phyloP scores from a whole-genome alignment of 2,797 vertebrate species.

The Sebastes miniatus region DNA sequence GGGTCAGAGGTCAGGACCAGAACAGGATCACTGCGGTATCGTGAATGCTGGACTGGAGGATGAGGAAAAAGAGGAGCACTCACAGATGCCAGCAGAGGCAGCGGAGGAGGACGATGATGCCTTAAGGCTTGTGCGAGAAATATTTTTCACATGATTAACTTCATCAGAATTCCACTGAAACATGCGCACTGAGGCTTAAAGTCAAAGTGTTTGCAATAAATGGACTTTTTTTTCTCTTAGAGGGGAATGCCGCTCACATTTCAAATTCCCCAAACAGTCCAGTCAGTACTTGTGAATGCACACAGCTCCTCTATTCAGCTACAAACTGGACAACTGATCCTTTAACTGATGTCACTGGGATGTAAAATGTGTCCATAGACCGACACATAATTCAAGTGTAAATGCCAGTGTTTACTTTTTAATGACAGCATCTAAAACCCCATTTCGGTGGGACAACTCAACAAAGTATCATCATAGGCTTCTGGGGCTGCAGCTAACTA shows the following conservation, averaged over 20 bases:
- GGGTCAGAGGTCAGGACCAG: background rate
- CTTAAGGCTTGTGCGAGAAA: constrained; percentile 74
- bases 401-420: background rate
- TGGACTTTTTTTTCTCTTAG: background rate
- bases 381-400: background rate
- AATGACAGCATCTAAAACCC: background rate
- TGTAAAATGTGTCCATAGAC: background rate
- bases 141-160: constrained; percentile 73
- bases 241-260: background rate
- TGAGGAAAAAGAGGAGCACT: background rate
- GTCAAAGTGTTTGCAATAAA: background rate
- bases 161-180: background rate
- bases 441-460: background rate
- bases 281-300: background rate
- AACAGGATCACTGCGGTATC: background rate
- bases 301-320: background rate
- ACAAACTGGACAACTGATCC: background rate
- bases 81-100: background rate
- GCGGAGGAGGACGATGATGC: constrained; percentile 68
- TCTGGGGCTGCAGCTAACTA: fast-evolving
- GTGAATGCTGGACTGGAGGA: background rate
- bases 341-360: background rate
- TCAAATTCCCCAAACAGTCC: background rate
- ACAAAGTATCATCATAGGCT: no score
- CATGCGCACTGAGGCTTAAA: background rate